Evolutionary conservation across 2,888 invertebrate species (phyloP).

Genomic region (Heliconius ismenius): DNA sequence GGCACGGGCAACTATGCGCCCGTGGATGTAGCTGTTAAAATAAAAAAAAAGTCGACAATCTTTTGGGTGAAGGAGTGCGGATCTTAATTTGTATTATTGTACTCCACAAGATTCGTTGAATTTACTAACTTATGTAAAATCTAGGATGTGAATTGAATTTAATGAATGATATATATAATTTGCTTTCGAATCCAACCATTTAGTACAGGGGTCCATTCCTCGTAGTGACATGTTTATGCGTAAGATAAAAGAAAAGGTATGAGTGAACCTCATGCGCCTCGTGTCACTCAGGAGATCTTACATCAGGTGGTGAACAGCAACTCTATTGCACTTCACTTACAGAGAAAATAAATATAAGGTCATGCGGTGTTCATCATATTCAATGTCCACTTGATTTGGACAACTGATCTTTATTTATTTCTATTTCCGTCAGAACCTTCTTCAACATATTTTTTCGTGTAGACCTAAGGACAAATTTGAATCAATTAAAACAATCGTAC

Average conservation of each 20-base stretch:
- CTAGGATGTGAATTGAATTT: too few species aligned
- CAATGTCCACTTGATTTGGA: conserved; percentile 5
- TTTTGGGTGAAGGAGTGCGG: conserved; percentile 18
- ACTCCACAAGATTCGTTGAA: conserved; percentile 20
- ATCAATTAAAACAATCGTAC: too few species aligned
- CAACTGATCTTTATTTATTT: background rate
- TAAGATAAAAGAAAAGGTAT: background rate
- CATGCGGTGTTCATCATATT: background rate
- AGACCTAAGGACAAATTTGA: too few species aligned
- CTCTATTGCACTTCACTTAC: background rate
- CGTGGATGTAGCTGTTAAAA: too few species aligned
- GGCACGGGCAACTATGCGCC: too few species aligned
- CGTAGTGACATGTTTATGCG: background rate
- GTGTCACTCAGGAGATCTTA: background rate
- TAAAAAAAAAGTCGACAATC: conserved; percentile 1
- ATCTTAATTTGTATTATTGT: background rate
- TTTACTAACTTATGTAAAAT: background rate
- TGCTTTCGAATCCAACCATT: too few species aligned
- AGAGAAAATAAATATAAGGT: conserved; percentile 6
- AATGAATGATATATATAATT: too few species aligned
- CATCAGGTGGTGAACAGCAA: background rate
- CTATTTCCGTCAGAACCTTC: too few species aligned
- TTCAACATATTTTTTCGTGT: too few species aligned
- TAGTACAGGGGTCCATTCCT: background rate
- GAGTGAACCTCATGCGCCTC: background rate